These are phyloP conservation scores for Cercopithecus hamlyni DNA, from an alignment of 2,797 vertebrate genomes.

Conservation along the genomic window DNA sequence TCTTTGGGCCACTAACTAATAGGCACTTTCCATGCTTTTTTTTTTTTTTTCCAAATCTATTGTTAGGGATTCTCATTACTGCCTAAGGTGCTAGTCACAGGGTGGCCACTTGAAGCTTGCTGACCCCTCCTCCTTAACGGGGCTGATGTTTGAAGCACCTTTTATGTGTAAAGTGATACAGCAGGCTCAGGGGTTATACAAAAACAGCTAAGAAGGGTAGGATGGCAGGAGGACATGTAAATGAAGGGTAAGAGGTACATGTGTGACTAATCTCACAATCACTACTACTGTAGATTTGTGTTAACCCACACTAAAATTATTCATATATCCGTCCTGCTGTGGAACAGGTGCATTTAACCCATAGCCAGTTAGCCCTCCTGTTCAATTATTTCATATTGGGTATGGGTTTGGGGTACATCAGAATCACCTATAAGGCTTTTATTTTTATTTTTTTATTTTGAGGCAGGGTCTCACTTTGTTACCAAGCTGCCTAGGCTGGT, in stretches of 20 bases:
- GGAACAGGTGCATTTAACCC: not conserved
- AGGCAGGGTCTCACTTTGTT: no score
- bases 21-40: not conserved
- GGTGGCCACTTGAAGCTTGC: accelerated
- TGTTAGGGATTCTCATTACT: not conserved
- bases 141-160: not conserved
- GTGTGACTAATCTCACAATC: not conserved
- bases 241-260: not conserved
- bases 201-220: not conserved
- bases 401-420: not conserved
- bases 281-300: not conserved
- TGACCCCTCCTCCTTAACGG: not conserved
- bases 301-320: not conserved
- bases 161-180: not conserved
- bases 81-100: no score
- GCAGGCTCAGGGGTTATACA: not conserved
- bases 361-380: not conserved
- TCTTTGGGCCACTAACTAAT: not conserved
- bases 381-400: not conserved
- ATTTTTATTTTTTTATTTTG: no score
- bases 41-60: not conserved
- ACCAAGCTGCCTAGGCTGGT: no score
- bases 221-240: not conserved
- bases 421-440: not conserved
- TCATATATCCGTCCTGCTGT: not conserved